Evolutionary conservation across 2,797 vertebrate species (phyloP), one percentile per base, ranked within the genome.

Genomic region (Intellagama lesueurii): DNA sequence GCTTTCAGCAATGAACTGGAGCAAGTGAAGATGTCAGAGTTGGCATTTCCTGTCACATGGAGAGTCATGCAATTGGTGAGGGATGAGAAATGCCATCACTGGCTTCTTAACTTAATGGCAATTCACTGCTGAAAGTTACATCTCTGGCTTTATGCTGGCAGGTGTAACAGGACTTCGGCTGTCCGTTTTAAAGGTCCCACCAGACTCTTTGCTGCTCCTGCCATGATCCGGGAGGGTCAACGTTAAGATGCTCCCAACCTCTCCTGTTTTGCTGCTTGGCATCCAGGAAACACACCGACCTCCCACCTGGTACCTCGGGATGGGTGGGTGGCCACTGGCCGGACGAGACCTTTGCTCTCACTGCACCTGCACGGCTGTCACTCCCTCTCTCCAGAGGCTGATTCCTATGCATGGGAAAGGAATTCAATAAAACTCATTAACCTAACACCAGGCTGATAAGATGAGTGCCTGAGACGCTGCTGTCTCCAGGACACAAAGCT

Each of bases 391-490:
- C 64, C 66, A 9, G 78, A 86, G 83, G 83, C 47, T 87, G 35
- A 70, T 91, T 88, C 90, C 60, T 70, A 88, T 81, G 83, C 47
- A 60, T 14, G 11, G 64, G 87, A 86, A 86, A 82, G 83, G 24
- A 70, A 88, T 91, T 86, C 90, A 91, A 82, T 88, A 77, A 86
- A 91, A 88, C 90, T 86, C 83, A 91, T 91, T 82, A 88, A 76
- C 90, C 90, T 40, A 82, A 88, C 72, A 35, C 87, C 22, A 28
- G 87, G 49, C 87, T 28, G 90, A 82, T 82, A 91, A 91, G 90
- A 64, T 70, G 78, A 70, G 24, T 22, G 47, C 47, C 72, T 32
- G 90, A 77, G 87, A 91, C 69, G 87, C 60, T 64, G 83, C 72
- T n/a, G 64, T 49, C 87, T 91, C 44, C 9, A 0, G 64, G 60